Percentiles rank a stretch among this genome's conserved stretches.
phyloP scores from a whole-genome alignment of 2,888 invertebrate species.

The Epistrophe eligans region DNA sequence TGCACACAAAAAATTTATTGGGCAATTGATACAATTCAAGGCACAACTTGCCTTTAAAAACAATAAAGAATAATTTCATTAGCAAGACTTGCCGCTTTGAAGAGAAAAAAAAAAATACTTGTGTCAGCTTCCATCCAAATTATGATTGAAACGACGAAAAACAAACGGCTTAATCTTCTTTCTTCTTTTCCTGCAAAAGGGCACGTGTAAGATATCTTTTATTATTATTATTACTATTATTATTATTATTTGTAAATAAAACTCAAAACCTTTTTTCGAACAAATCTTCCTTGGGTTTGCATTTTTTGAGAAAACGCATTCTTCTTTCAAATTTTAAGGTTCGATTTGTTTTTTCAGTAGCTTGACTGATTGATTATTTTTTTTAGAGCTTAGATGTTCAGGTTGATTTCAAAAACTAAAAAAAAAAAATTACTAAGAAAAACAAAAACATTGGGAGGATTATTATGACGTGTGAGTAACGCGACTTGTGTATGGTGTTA shows the following conservation, averaged over 20 bases:
- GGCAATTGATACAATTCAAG: slow-evolving; percentile 47
- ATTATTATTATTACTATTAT: slow-evolving; percentile 15
- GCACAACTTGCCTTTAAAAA: slow-evolving; percentile 7
- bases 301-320: slow-evolving; percentile 4
- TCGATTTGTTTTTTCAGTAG: slow-evolving; percentile 30
- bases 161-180: slow-evolving; percentile 27
- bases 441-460: slow-evolving; percentile 66
- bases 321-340: not conserved
- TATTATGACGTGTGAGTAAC: slow-evolving; percentile 60
- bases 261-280: slow-evolving; percentile 2
- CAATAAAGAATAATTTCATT: slow-evolving; percentile 6
- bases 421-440: slow-evolving; percentile 45
- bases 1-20: slow-evolving; percentile 64
- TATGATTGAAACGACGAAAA: slow-evolving; percentile 30
- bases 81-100: slow-evolving; percentile 11
- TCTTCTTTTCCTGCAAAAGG: slow-evolving; percentile 30
- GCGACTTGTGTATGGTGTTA: slow-evolving; percentile 56
- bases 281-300: not conserved
- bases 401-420: slow-evolving; percentile 59
- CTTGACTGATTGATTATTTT: slow-evolving; percentile 54
- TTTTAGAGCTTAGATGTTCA: slow-evolving; percentile 64
- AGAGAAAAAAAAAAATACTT: slow-evolving; percentile 11
- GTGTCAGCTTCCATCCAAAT: slow-evolving; percentile 35
- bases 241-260: not conserved
- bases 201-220: not conserved